These are phyloP conservation scores for Trypoxylon attenuatum DNA, from an alignment of 2,888 invertebrate genomes.

Conservation along the genomic window DNA sequence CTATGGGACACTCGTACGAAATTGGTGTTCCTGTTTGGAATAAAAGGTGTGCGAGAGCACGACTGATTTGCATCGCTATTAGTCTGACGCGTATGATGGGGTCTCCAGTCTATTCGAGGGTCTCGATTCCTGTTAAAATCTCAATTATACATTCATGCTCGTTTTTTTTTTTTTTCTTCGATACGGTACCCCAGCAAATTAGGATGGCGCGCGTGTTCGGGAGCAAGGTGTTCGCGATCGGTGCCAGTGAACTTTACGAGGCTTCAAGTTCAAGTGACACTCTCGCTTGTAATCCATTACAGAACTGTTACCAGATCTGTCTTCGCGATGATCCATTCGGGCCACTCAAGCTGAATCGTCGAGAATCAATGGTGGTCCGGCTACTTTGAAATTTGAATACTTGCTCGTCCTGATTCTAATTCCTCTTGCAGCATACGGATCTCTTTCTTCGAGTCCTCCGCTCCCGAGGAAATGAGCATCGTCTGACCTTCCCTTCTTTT, in stretches of 20 bases:
- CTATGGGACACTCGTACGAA: no score
- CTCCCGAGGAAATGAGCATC: neutral
- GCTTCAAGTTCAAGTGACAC: slow-evolving; percentile 20
- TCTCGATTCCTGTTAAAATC: neutral
- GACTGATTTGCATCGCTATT: neutral
- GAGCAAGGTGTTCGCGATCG: neutral
- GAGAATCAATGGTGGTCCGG: slow-evolving; percentile 37
- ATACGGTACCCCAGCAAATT: no score
- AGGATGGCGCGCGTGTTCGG: no score
- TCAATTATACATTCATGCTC: slow-evolving; percentile 33
- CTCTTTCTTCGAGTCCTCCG: neutral
- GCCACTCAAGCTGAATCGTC: neutral
- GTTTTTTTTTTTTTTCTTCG: no score
- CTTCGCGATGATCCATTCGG: slow-evolving; percentile 9
- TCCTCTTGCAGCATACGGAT: neutral
- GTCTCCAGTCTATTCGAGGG: no score
- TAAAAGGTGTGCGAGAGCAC: no score
- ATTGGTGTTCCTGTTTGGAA: no score
- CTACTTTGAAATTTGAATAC: slow-evolving; percentile 34
- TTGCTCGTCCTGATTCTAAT: neutral
- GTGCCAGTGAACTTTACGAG: slow-evolving; percentile 7
- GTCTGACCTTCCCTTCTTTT: neutral
- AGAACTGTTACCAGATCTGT: neutral
- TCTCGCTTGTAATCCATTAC: slow-evolving; percentile 13
- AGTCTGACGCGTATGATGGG: no score